Conservation (phyloP, 1,140 invertebrate species). For the Drosophila pachea region DNA sequence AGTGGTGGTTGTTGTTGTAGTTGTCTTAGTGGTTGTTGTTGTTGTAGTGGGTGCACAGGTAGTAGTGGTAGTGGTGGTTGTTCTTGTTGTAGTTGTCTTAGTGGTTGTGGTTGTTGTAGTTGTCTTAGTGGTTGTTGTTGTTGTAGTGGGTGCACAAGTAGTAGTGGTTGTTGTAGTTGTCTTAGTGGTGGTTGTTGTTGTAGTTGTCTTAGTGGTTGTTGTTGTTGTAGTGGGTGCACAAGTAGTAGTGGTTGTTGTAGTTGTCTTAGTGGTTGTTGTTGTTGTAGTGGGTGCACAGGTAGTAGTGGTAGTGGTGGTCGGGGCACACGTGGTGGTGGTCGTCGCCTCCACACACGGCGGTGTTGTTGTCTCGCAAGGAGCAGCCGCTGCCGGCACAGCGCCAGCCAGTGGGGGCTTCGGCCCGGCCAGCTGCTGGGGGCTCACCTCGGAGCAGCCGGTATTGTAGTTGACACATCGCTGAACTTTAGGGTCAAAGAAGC, state of each 20-base stretch:
- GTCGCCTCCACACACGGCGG: neutral
- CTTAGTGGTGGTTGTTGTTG: neutral
- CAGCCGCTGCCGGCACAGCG: neutral
- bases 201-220: neutral
- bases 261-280: neutral
- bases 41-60: no score
- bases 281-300: neutral
- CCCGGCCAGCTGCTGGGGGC: neutral
- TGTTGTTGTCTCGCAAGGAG: slow-evolving; percentile 7
- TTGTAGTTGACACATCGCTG: slow-evolving; percentile 8
- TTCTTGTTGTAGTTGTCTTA: neutral
- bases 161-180: neutral
- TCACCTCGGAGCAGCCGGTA: neutral
- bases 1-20: neutral
- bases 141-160: neutral
- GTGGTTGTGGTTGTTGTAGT: neutral
- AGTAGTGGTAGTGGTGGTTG: neutral
- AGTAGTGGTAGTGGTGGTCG: neutral
- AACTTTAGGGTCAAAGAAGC: slow-evolving; percentile 2
- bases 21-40: neutral
- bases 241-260: neutral
- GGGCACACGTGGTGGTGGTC: neutral
- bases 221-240: neutral
- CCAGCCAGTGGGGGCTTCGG: neutral
- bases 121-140: neutral